Evolutionary conservation across 2,113 vertebrate genomes (phyloP), one percentile per base, ranked within the genome.

Genomic region (Cephalopterus ornatus): DNA sequence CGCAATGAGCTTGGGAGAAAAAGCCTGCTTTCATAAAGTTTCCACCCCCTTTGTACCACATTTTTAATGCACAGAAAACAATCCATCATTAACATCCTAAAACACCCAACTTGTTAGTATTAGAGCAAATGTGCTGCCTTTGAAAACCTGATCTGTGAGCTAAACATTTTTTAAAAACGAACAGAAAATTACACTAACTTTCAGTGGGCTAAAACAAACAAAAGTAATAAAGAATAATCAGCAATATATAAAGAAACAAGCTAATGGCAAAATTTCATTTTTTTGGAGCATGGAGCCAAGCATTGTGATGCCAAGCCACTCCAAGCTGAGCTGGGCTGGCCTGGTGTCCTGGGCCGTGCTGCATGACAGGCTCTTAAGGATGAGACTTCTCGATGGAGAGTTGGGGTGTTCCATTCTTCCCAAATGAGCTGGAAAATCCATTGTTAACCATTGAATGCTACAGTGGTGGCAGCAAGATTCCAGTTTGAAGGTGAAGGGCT

Each of bases 331-430:
- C 7, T 30, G 41, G 26, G 20, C 11, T 33, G 14, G 56, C 37
- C 12, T 9, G 4, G 14, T 44, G 14, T 44, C 37, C 18, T 33
- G 18, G 32, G 9, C 49, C 26, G 18, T 14, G 3, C 22, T 50
- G 8, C 32, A 23, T 50, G 17, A 44, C 0, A 0, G 35, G 33
- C 12, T 8, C 33, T 21, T 58, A 12, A 58, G 56, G 26, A 37
- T 73, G 42, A 50, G 42, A 37, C 27, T 15, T 27, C 27, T 42
- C 12, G 50, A 23, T 4, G 32, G 18, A 49, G 27, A 61, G 35
- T 9, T 80, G 18, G 18, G 9, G 8, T 42, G 14, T 19, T 72
- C 58, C 37, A 5, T 11, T 58, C 44, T 42, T 58, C 35, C 59
- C 23, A 80, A 8, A 3, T 33, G 32, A 50, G 32, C 4, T 9